Base-by-base conservation (phyloP, 2,888 invertebrate genomes). In the Dryocosmus kuriphilus region DNA sequence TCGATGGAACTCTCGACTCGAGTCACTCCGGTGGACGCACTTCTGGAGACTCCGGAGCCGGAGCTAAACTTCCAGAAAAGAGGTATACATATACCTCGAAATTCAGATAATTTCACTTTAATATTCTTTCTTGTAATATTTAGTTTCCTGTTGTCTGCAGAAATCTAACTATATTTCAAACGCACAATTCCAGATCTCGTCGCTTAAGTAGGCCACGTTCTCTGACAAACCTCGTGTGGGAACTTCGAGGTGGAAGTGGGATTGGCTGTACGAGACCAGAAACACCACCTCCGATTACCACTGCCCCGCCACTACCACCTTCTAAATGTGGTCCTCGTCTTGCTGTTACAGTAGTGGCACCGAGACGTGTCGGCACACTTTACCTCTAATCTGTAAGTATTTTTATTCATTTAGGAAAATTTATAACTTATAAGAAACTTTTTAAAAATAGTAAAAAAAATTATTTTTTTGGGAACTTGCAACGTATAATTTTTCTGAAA, bases 11-110 rank as follows among this genome's bases (percentile, higher is more conserved):
- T n/a, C 93, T 97, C 83, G 97, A 97, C 89, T 97, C 97, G 55
- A 97, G 97, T 90, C 96, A 97, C 92, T 97, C 97, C 35, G 97
- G 97, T 51, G 97, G 97, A 1, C 94, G 96, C 76, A 96, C 96
- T 7, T 97, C 97, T 16, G 97, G 96, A 2, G 97, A 97, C 91
- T 97, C 97, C 6, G 95, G 94, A 0, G 94, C 94, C 67, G 95
- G 95, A 2, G 95, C 95, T 7, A 97, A 97, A 89, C 93, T 96
- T 88, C 96, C 96, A 76, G 97, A 97, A 89, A 97, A 97, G 90
- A 93, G 96, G 88, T 91, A 79, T 38, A 74, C 1, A 51, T 24
- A 41, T 41, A 24, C 19, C 19, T 4, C 2, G 27, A 16, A 46
- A 65, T 35, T 6, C 16, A 74, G n/a, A n/a, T 74, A 32, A 32